phyloP scores from a whole-genome alignment of 2,113 vertebrate species.

The Baryphthengus martii region DNA sequence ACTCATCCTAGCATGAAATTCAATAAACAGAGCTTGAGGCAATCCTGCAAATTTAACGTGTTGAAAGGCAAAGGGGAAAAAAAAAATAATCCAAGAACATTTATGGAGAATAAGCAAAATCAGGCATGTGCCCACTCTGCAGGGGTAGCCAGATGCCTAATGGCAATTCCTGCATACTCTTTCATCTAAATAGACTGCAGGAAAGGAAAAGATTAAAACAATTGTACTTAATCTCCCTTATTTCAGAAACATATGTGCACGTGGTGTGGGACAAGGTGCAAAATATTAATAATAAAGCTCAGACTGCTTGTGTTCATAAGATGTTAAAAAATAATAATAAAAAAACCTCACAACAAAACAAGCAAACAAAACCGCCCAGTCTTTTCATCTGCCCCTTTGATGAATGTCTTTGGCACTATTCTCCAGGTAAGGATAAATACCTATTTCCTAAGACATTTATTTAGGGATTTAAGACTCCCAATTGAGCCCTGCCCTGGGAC shows the following conservation, averaged over 20 bases:
- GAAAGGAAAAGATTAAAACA: not conserved
- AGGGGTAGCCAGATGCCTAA: not conserved
- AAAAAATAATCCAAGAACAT: not conserved
- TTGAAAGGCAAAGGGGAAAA: not conserved
- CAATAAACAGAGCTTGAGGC: not conserved
- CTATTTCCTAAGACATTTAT: conserved; percentile 57
- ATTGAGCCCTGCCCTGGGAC: not conserved
- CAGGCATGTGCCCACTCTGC: not conserved
- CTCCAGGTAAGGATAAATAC: conserved; percentile 55
- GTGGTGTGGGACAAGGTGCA: not conserved
- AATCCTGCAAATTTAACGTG: not conserved
- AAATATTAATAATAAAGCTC: not conserved
- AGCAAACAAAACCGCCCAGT: not conserved
- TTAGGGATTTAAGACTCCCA: conserved; percentile 47
- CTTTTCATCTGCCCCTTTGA: conserved; percentile 50
- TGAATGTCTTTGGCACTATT: conserved; percentile 31
- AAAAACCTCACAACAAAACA: not conserved
- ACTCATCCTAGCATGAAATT: conserved; percentile 13
- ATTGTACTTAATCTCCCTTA: not conserved
- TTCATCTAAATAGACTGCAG: not conserved
- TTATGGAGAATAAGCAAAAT: not conserved
- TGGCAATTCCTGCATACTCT: not conserved
- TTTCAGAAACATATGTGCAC: not conserved
- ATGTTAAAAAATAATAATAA: not conserved
- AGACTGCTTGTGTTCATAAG: conserved; percentile 11